Base-by-base conservation (phyloP, 1,140 invertebrate genomes). In the Papilio helenus region DNA sequence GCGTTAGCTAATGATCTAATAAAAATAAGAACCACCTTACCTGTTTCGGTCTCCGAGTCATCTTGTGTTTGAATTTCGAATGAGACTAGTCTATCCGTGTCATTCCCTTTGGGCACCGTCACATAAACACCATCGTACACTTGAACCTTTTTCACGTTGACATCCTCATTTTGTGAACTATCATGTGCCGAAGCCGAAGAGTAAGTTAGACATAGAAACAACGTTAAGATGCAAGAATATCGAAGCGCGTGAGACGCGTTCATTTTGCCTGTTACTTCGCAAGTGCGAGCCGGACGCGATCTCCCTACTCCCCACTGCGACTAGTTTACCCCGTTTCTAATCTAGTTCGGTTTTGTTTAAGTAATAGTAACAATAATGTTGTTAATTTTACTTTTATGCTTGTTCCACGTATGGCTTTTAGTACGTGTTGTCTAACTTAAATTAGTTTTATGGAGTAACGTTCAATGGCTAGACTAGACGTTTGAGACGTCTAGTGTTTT, bases 81-180 rank as follows among this genome's bases (percentile, higher is more conserved):
- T 7, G 91, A 93, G n/a, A 93, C 26, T n/a, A 91, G 8, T 80
- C 76, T 86, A 65, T 79, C 81, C 4, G 86, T 86, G 23, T 80
- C 81, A 29, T 84, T 85, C 39, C 81, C 72, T 58, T 81, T 74
- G 2, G 91, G 91, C 51, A 92, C 80, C 61, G 83, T 86, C 51
- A 90, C 73, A 68, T 85, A 85, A 34, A 93, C 87, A 76, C 88
- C 90, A 58, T 93, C 90, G 55, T 85, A 87, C 16, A 92, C 26
- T 84, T 93, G 81, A 16, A 90, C 29, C 84, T 84, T 88, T 77
- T 83, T 80, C 39, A 77, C 68, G 44, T 82, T 81, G 16, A 77
- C 26, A 68, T 81, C 76, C 42, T 78, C 79, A 26, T 72, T 61
- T 39, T 78, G 65, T 42, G 73, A 49, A 42, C 55, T 74, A 79